Base-by-base conservation (phyloP, 1,140 invertebrate species). In the Ips nitidus region DNA sequence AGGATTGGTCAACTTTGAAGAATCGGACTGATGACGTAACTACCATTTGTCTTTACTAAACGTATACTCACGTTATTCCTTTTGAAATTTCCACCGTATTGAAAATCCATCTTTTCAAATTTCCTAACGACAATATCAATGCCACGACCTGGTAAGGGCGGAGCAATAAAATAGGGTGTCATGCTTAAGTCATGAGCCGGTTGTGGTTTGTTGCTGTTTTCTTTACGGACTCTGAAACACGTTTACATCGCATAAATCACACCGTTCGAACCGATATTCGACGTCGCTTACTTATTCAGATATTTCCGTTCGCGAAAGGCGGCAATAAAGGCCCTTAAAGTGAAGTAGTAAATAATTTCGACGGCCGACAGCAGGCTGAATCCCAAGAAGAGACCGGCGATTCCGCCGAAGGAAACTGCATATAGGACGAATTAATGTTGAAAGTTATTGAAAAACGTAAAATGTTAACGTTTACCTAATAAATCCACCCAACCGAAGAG, bases 401-500 rank as follows among this genome's bases (percentile, higher is more conserved):
- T 91, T 41, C 89, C 90, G 41, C 88, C 88, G 75, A 89, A 90
- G 8, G 88, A 87, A 43, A 90, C 88, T 89, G 76, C 55, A 80
- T 47, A 47, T 22, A 22, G 22, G 41, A 39, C 8, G 4, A 57
- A 5, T 39, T 38, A 22, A 22, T 22, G 22, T 22, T 22, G 22
- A 22, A 22, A 22, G 22, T 22, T 22, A 22, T 22, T 50, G 22
- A 75, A 70, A 22, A 52, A 63, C 66, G 71, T 53, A 55, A 43
- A 42, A 39, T 39, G 7, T 43, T 47, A 47, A 65, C 38, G 45
- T 22, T 56, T 56, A 84, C 85, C 89, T 50, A 91, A 75, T 50
- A 92, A 81, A 82, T 92, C 90, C 0, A 91, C 87, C 89, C 89
- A 91, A 53, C 90, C 90, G 75, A 92, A 91, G 36, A 90, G 81